phyloP scores from a whole-genome alignment of 2,113 vertebrate genomes.

The Lontra canadensis region DNA sequence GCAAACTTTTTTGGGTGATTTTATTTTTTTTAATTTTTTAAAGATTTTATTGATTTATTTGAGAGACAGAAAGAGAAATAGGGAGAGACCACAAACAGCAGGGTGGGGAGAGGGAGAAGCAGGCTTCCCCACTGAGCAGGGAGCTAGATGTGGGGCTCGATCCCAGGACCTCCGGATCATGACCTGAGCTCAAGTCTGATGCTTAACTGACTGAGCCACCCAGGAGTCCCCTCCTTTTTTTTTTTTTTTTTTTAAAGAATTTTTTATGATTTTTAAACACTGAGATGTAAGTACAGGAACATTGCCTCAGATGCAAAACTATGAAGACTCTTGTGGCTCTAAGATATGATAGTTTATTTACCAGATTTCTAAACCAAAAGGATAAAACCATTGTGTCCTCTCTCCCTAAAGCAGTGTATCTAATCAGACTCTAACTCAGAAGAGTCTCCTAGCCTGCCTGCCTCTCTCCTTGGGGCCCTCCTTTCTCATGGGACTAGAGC shows the following conservation, averaged over 20 bases:
- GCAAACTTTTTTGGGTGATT: not conserved
- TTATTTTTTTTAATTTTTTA: too few relatives aligned
- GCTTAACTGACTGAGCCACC: too few relatives aligned
- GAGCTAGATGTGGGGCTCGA: too few relatives aligned
- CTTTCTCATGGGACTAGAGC: not conserved
- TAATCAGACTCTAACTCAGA: not conserved
- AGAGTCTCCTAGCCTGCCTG: not conserved
- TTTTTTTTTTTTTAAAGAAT: not conserved
- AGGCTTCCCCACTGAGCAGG: too few relatives aligned
- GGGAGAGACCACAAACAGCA: too few relatives aligned
- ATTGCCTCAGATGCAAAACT: not conserved
- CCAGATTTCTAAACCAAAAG: constrained; percentile 14
- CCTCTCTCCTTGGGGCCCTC: not conserved
- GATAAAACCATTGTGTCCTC: not conserved
- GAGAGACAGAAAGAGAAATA: too few relatives aligned
- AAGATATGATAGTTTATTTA: not conserved
- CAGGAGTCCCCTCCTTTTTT: too few relatives aligned
- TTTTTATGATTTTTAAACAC: not conserved
- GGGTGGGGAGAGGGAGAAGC: too few relatives aligned
- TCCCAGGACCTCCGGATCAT: too few relatives aligned
- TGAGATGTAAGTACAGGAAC: not conserved
- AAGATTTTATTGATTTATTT: too few relatives aligned
- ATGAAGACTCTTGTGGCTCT: not conserved
- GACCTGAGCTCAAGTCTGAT: too few relatives aligned
- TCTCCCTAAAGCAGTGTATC: not conserved